These are phyloP conservation scores for Campoletis sonorensis DNA, from an alignment of 1,140 invertebrate species.

Conservation along the genomic window DNA sequence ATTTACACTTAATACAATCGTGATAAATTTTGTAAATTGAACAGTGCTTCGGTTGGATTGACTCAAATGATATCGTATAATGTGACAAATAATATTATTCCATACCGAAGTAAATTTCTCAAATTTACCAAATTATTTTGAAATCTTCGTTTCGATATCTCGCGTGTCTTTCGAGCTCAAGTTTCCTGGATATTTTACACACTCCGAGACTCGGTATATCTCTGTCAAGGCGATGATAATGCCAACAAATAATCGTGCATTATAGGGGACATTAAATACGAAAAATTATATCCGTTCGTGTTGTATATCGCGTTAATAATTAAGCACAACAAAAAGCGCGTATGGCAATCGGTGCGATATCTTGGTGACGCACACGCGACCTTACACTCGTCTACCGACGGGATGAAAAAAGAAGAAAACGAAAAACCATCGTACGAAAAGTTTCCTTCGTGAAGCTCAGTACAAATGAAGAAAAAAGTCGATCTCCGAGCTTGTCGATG, in stretches of 20 bases:
- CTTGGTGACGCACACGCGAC: neutral
- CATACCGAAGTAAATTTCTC: conserved; percentile 3
- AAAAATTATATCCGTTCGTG: conserved; percentile 10
- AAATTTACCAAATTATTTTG: neutral
- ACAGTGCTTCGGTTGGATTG: neutral
- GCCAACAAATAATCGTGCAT: conserved; percentile 28
- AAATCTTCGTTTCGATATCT: neutral
- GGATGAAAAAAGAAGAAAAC: neutral
- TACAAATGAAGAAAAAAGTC: neutral
- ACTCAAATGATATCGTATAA: neutral
- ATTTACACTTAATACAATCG: too few relatives aligned
- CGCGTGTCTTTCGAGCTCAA: conserved; percentile 6
- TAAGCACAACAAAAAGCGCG: conserved; percentile 12
- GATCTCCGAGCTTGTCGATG: neutral
- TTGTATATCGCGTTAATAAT: conserved; percentile 21
- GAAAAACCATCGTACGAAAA: neutral
- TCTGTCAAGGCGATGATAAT: conserved; percentile 1
- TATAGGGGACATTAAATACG: conserved; percentile 10
- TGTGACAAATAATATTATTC: neutral
- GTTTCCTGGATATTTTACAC: conserved; percentile 20
- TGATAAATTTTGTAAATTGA: neutral
- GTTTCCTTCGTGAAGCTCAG: neutral
- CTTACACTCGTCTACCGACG: conserved; percentile 1
- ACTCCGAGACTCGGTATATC: neutral
- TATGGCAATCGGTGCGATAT: conserved; percentile 28